These are phyloP conservation scores for Leucopsar rothschildi DNA, from an alignment of 2,113 vertebrate genomes.

Conservation along the genomic window DNA sequence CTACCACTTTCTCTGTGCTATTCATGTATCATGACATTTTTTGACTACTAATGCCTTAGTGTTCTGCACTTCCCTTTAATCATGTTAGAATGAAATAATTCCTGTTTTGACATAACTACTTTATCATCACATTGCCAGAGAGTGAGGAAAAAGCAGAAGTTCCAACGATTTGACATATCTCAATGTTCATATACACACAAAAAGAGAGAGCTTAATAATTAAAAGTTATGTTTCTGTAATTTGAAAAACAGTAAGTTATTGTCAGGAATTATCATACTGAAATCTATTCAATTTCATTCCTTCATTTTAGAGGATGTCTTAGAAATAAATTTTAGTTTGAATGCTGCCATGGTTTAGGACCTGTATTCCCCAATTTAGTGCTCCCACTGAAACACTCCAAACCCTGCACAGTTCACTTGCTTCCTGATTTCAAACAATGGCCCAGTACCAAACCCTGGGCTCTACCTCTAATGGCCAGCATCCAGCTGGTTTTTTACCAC, in stretches of 20 bases:
- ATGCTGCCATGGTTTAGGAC: background rate
- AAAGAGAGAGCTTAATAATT: background rate
- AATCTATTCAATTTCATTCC: background rate
- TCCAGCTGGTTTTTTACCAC: background rate
- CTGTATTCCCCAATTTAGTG: background rate
- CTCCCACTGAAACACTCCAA: background rate
- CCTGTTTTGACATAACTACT: background rate
- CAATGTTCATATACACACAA: background rate
- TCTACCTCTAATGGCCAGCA: background rate
- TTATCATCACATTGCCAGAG: background rate
- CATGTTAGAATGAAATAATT: background rate
- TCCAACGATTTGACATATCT: background rate
- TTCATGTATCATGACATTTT: background rate
- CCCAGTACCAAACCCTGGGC: background rate
- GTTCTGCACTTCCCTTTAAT: background rate
- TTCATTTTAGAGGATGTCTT: background rate
- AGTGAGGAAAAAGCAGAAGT: background rate
- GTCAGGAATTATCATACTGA: background rate
- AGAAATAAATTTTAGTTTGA: constrained; percentile 4
- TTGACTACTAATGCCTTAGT: background rate
- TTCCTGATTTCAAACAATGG: background rate
- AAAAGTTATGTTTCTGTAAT: background rate
- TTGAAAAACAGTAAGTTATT: background rate
- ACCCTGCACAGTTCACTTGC: rapidly evolving
- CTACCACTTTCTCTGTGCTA: background rate